These are phyloP conservation scores for Carassius auratus DNA, from an alignment of 2,113 vertebrate genomes.

Conservation along the genomic window DNA sequence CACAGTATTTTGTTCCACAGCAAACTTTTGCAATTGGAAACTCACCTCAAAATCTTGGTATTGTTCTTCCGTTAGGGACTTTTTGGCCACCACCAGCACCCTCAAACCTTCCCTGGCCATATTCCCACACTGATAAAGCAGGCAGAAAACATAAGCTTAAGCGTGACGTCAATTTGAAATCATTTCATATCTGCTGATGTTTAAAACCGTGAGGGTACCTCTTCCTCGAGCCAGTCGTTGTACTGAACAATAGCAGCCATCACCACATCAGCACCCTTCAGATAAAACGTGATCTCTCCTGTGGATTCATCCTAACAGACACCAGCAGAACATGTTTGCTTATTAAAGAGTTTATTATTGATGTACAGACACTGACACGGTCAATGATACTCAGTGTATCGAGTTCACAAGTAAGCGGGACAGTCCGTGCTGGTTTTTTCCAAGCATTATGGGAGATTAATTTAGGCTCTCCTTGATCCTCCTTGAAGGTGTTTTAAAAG, in stretches of 20 bases:
- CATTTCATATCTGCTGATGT: background rate
- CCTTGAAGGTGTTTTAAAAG: slow-evolving; percentile 67
- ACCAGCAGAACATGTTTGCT: background rate
- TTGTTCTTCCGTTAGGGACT: slow-evolving; percentile 93
- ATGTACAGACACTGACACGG: background rate
- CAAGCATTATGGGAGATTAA: slow-evolving; percentile 41
- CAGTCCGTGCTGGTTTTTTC: slow-evolving; percentile 47
- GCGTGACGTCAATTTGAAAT: background rate
- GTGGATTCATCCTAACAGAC: slow-evolving; percentile 87
- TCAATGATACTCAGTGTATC: background rate
- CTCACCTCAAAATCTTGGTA: slow-evolving; percentile 96
- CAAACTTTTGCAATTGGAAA: background rate
- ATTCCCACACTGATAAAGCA: slow-evolving; percentile 86
- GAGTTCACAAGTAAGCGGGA: background rate
- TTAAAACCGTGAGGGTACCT: slow-evolving; percentile 73
- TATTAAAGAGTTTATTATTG: background rate
- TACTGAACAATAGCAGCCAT: slow-evolving; percentile 97
- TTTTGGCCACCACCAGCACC: slow-evolving; percentile 95
- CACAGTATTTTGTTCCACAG: background rate
- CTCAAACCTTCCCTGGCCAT: slow-evolving; percentile 96
- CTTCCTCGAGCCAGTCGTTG: slow-evolving; percentile 97
- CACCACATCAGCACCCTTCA: slow-evolving; percentile 95
- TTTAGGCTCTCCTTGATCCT: slow-evolving; percentile 55
- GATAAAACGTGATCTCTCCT: slow-evolving; percentile 95
- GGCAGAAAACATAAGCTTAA: background rate